Evolutionary conservation across 2,888 invertebrate species (phyloP), one percentile per base, ranked within the genome.

Genomic region (Amiota mariae): DNA sequence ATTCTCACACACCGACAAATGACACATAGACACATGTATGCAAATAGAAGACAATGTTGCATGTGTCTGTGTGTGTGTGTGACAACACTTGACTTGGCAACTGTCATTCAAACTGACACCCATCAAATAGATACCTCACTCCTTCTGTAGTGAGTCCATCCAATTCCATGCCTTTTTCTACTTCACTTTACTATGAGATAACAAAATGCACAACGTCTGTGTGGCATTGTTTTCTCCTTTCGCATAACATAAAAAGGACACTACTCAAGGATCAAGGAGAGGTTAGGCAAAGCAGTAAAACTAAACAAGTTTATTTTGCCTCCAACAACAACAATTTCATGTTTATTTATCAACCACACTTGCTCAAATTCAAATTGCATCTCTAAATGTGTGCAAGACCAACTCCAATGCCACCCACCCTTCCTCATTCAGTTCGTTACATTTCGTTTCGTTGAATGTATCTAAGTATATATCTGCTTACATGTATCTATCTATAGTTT

Each of bases 21-120:
- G 36, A 36, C 36, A 36, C 8, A 36, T 36, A 36, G 36, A 36
- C 6, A 75, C 79, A 80, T 72, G 49, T 64, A 15, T 46, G 61
- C 70, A 70, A 74, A 59, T 18, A 59, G 20, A 24, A 54, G 36
- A 82, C 84, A 84, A 81, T 82, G 82, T 57, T 46, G 64, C 48
- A 47, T 64, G 11, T 46, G n/a, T 48, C 3, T 47, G 48, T 18
- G 20, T 66, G 15, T 36, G 11, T 66, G 46, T 66, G 66, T 66
- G 66, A 56, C 54, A 72, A 72, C 79, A 85, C 84, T 83, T 84
- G 85, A 83, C 85, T 84, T 79, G 80, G 79, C 68, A 73, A 74
- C 82, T 85, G 85, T 85, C 85, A 86, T 82, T 85, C 85, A 81
- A 82, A 82, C 76, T 86, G 86, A 80, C 85, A 85, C 82, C 61